Conservation (phyloP, 2,888 invertebrate genomes). For the Cataglyphis albicans region DNA sequence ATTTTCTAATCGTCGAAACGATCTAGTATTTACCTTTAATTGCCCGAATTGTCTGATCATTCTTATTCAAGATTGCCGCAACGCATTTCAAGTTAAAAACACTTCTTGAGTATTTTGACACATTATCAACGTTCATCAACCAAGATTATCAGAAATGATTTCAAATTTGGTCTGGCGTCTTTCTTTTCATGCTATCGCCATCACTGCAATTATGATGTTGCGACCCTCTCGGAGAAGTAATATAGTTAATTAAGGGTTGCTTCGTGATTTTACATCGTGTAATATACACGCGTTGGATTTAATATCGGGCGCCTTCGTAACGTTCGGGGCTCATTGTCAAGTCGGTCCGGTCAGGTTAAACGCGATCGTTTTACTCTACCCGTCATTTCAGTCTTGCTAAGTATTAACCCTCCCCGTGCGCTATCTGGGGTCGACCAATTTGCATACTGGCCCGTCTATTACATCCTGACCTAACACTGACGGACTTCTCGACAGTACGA, state of each 20-base stretch:
- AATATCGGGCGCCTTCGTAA: slow-evolving; percentile 44
- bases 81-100: not conserved
- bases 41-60: not conserved
- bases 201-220: slow-evolving; percentile 27
- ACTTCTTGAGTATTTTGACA: not conserved
- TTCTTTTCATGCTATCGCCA: slow-evolving; percentile 1
- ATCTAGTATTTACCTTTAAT: not conserved
- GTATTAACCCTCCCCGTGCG: slow-evolving; percentile 66
- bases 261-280: slow-evolving; percentile 43
- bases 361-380: slow-evolving; percentile 62
- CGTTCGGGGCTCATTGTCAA: slow-evolving; percentile 30
- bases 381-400: slow-evolving; percentile 67
- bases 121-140: not conserved
- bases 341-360: slow-evolving; percentile 52
- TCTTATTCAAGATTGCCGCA: not conserved
- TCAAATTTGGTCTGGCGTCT: not conserved
- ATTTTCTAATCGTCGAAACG: not conserved
- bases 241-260: not conserved
- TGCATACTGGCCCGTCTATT: slow-evolving; percentile 74
- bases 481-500: slow-evolving; percentile 58
- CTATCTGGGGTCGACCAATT: slow-evolving; percentile 67
- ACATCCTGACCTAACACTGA: slow-evolving; percentile 62
- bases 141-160: not conserved
- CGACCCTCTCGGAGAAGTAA: not conserved
- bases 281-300: slow-evolving; percentile 53